phyloP scores from a whole-genome alignment of 2,113 vertebrate species.

The Mystacornis crossleyi region DNA sequence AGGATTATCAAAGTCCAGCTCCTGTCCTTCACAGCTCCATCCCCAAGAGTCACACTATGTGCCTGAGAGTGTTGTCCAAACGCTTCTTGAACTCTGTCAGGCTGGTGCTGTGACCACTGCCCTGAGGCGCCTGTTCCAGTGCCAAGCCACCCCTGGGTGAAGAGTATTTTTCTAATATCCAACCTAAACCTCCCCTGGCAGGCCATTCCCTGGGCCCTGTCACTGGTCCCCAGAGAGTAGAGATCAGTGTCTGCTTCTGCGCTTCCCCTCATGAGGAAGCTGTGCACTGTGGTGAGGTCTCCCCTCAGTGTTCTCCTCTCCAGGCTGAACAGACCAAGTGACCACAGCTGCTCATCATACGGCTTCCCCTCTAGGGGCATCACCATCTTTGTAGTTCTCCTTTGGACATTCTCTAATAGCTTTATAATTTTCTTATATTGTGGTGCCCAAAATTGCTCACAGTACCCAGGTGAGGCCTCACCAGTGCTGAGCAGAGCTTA shows the following conservation, averaged over 20 bases:
- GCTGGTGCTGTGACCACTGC: neutral
- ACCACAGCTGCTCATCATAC: neutral
- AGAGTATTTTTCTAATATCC: neutral
- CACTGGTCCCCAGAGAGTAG: neutral
- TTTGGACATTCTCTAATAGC: neutral
- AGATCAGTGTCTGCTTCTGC: neutral
- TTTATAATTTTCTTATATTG: neutral
- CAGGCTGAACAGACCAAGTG: neutral
- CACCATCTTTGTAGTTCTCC: neutral
- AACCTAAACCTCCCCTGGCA: neutral
- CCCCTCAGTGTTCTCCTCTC: neutral
- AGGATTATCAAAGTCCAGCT: neutral
- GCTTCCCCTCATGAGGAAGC: neutral
- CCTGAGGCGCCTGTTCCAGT: neutral
- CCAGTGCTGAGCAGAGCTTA: neutral
- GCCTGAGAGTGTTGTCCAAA: neutral
- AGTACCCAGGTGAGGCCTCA: neutral
- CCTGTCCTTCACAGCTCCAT: neutral
- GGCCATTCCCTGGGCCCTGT: neutral
- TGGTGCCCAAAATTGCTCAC: neutral
- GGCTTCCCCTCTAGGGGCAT: neutral
- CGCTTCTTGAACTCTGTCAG: neutral
- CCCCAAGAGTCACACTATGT: neutral
- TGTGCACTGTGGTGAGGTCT: neutral
- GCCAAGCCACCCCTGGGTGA: fast-evolving